Percentiles rank a stretch among this genome's conserved stretches.
Evolutionary conservation across 2,888 invertebrate genomes (phyloP).

Genomic region (Atrina japonica): DNA sequence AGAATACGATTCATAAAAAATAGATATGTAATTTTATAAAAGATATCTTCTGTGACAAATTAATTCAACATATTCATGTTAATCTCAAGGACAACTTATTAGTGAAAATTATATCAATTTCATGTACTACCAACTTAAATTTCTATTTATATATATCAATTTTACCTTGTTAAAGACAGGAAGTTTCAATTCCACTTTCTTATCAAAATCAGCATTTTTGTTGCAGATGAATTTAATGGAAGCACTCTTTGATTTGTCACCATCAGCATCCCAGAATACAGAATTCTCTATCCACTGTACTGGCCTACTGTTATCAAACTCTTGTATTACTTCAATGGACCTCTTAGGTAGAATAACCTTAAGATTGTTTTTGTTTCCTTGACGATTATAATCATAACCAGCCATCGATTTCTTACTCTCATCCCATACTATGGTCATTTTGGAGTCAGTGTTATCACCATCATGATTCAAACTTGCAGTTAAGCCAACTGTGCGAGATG

Average conservation of each 20-base stretch:
- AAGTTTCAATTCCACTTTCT: slow-evolving; percentile 55
- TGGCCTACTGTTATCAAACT: slow-evolving; percentile 47
- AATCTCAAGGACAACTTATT: neutral
- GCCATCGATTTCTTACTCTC: slow-evolving; percentile 43
- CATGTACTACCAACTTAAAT: too few species aligned
- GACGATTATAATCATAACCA: slow-evolving; percentile 19
- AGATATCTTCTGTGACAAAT: neutral
- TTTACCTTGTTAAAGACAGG: slow-evolving; percentile 63
- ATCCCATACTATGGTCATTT: slow-evolving; percentile 62
- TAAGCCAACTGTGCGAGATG: slow-evolving; percentile 58
- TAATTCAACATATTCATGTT: neutral
- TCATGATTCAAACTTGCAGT: slow-evolving; percentile 51
- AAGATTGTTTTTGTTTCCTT: slow-evolving; percentile 22
- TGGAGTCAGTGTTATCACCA: slow-evolving; percentile 44
- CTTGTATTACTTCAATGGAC: slow-evolving; percentile 59
- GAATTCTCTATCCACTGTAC: slow-evolving; percentile 43
- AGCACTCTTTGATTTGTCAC: slow-evolving; percentile 65
- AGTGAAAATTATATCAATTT: too few species aligned
- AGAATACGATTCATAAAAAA: too few species aligned
- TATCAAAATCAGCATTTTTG: slow-evolving; percentile 24
- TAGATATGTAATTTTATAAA: too few species aligned
- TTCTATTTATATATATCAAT: too few species aligned
- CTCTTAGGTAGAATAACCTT: slow-evolving; percentile 58
- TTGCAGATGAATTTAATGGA: slow-evolving; percentile 53
- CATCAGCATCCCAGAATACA: slow-evolving; percentile 70